Evolutionary conservation across 1,140 invertebrate genomes (phyloP).

Genomic region (Lepidurus arcticus): DNA sequence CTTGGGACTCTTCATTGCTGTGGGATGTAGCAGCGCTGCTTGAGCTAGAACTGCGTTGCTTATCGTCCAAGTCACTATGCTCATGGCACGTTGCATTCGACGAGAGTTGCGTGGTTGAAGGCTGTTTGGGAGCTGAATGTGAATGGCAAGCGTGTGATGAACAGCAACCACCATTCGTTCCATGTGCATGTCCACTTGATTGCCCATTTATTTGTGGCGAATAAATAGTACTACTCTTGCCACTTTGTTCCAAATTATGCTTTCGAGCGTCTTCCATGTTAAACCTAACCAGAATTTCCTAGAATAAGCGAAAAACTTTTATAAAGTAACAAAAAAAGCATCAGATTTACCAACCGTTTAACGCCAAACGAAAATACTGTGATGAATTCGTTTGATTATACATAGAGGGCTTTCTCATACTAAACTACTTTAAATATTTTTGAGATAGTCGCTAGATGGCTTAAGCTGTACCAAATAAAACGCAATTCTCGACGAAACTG

Average conservation of each 20-base stretch:
- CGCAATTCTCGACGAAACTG: no score
- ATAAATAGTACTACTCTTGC: background rate
- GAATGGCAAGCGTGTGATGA: slow-evolving; percentile 4
- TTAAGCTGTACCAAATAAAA: background rate
- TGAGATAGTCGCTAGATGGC: background rate
- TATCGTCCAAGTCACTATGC: background rate
- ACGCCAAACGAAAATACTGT: slow-evolving; percentile 18
- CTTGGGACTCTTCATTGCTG: slow-evolving; percentile 15
- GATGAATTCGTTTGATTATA: background rate
- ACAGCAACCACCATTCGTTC: background rate
- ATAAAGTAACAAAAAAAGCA: background rate
- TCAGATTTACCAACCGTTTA: slow-evolving; percentile 3
- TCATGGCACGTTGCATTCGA: background rate
- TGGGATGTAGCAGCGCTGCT: slow-evolving; percentile 1
- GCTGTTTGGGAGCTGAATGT: background rate
- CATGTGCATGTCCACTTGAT: background rate
- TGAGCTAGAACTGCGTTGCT: background rate
- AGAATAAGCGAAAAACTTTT: background rate
- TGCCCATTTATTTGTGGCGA: background rate
- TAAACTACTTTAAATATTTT: background rate
- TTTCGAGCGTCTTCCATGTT: background rate
- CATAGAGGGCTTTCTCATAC: background rate
- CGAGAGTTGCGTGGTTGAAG: background rate
- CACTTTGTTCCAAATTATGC: background rate
- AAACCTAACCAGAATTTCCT: background rate